These are phyloP conservation scores for Myotis vivesi DNA, from an alignment of 2,797 vertebrate genomes.

Conservation along the genomic window DNA sequence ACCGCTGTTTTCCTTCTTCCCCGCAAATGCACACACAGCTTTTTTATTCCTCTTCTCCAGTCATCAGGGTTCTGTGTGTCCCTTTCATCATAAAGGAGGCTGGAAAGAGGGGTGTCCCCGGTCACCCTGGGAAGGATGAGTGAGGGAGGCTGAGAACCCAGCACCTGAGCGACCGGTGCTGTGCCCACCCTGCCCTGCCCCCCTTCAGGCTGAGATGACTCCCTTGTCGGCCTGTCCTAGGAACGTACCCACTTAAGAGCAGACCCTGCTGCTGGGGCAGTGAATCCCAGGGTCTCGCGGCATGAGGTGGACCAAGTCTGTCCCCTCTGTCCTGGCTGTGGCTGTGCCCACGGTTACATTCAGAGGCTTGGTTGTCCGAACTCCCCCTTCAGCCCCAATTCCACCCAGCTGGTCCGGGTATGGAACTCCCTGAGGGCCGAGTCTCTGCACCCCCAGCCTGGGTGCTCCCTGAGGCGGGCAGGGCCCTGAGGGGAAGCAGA, in stretches of 20 bases:
- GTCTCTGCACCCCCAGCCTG: rapidly evolving
- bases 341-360: not conserved
- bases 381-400: not conserved
- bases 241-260: not conserved
- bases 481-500: not conserved
- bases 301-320: not conserved
- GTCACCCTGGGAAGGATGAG: not conserved
- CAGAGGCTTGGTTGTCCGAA: not conserved
- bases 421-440: not conserved
- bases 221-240: not conserved
- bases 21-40: not conserved
- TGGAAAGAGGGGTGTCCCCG: not conserved
- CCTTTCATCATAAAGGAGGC: not conserved
- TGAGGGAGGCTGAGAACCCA: not conserved
- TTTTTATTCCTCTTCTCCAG: conserved; percentile 54
- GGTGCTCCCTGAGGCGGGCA: not conserved
- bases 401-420: rapidly evolving
- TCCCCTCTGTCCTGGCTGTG: not conserved
- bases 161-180: not conserved
- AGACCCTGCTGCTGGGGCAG: rapidly evolving
- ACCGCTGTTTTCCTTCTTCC: not conserved
- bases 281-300: not conserved
- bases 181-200: not conserved
- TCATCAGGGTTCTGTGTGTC: not conserved
- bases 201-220: not conserved